Base-by-base conservation (phyloP, 2,888 invertebrate species). In the Antitype chi region DNA sequence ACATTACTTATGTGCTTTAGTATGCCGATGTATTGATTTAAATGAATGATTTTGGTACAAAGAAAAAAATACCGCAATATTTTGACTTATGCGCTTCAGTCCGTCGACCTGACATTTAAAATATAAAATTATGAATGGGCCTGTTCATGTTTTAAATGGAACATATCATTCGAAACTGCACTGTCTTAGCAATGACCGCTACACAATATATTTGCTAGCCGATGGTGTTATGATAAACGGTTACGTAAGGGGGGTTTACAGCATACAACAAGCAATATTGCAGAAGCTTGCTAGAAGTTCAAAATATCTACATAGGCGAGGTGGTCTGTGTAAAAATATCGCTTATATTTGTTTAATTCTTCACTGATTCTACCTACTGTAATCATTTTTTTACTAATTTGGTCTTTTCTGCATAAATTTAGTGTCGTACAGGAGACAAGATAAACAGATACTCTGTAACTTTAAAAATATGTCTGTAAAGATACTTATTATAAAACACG, bases 261-360 rank as follows among this genome's bases (percentile, higher is more conserved):
- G 11, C 23, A 64, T 32, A 63, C 15, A 60, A 76, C 25, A 53
- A 32, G 13, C 63, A 52, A 32, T 20, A 38, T 57, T 66, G 52
- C 28, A 72, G n/a, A n/a, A n/a, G n/a, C n/a, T n/a, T n/a, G n/a
- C 25, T 11, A 57, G 15, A 11, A 78, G 38, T 67, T 66, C 11
- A 78, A 81, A 80, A 72, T 53, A 17, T 49, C 25, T 8, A 15
- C 38, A 71, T 53, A 80, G 25, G 64, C 64, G 59, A 53, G 43
- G 52, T 63, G 4, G 23, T 32, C 11, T 20, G 6, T 66, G 5
- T 17, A 20, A 8, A 28, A 20, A 7, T 13, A 23, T 28, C 25
- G 11, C 38, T 9, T n/a, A 38, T 38, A 63, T 28, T 23, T 62
- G n/a, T n/a, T n/a, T 9, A 8, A 9, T 52, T 25, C 20, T 32